Evolutionary conservation across 2,888 invertebrate genomes (phyloP).

Genomic region (Dryomyza anilis): DNA sequence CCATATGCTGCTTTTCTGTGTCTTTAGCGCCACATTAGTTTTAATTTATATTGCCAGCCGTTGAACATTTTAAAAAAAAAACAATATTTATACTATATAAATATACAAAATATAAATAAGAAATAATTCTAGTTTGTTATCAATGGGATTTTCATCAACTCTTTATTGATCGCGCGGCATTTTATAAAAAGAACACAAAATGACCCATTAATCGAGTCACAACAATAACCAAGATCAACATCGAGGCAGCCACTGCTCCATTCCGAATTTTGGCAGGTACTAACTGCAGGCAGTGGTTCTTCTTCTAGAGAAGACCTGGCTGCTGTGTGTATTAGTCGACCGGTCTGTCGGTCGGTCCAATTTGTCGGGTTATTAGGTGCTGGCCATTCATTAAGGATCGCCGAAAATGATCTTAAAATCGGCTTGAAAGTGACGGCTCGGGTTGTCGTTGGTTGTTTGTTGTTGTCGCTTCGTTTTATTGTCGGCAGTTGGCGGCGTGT

Average conservation of each 20-base stretch:
- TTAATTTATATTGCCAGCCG: no score
- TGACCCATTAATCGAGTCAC: slow-evolving; percentile 34
- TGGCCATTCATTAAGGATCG: slow-evolving; percentile 25
- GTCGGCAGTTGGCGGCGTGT: slow-evolving; percentile 32
- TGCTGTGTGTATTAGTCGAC: neutral
- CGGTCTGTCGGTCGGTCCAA: neutral
- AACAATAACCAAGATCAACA: neutral
- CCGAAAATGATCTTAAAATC: slow-evolving; percentile 8
- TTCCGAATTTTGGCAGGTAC: slow-evolving; percentile 8
- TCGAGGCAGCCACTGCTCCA: neutral
- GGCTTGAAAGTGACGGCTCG: slow-evolving; percentile 1
- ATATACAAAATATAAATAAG: no score
- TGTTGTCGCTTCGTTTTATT: neutral
- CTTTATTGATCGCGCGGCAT: neutral
- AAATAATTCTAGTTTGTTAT: no score
- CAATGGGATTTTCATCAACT: no score
- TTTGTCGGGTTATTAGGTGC: slow-evolving; percentile 24
- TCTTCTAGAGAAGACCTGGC: no score
- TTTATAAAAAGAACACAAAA: neutral
- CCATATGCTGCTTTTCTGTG: slow-evolving; percentile 11
- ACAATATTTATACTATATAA: neutral
- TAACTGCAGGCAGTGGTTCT: neutral
- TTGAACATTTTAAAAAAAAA: no score
- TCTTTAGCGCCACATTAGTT: slow-evolving; percentile 13
- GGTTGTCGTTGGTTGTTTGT: slow-evolving; percentile 10